Base-by-base conservation (phyloP, 2,888 invertebrate genomes). In the Phorcus lineatus region DNA sequence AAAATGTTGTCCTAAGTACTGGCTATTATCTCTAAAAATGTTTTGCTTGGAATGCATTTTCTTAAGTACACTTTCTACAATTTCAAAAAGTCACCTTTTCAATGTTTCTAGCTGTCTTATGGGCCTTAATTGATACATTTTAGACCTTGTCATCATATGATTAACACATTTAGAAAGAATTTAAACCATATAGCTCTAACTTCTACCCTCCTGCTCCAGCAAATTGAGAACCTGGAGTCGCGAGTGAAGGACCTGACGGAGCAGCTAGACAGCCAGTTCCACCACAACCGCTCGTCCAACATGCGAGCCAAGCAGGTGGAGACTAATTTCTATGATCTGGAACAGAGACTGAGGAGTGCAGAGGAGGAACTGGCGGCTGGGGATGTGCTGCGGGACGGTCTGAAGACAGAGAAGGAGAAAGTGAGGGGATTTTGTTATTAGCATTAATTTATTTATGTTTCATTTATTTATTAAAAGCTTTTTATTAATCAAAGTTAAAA, bases 301-400 rank as follows among this genome's bases (percentile, higher is more conserved):
- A 94, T 94, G 6, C 94, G 95, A 74, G 94, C 96, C 31, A 94
- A 96, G 76, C 94, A 95, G 78, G 93, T 96, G n/a, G 96, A 97
- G 87, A 95, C 96, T 79, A 97, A 97, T 89, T 95, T 96, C 84
- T 94, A 95, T 75, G 95, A 96, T 86, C 93, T 97, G 31, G 96
- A 96, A 87, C 94, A 95, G 75, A 95, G 96, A 82, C 94, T 97
- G 80, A 96, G 96, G 89, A 96, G 96, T 90, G 94, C 96, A 19
- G 97, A 97, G 89, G 95, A 96, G 0, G 97, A 98, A 91, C 94
- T 97, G 47, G 95, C 95, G 80, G 94, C 96, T 0, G 94, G 95
- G 54, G 96, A 96, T 90, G 93, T 96, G 6, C 94, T 96, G 13
- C 95, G 95, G 86, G 97, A 97, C 86, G 95, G 95, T 53, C 93